Evolutionary conservation across 2,888 invertebrate species (phyloP).

Genomic region (Drosophila leonis): DNA sequence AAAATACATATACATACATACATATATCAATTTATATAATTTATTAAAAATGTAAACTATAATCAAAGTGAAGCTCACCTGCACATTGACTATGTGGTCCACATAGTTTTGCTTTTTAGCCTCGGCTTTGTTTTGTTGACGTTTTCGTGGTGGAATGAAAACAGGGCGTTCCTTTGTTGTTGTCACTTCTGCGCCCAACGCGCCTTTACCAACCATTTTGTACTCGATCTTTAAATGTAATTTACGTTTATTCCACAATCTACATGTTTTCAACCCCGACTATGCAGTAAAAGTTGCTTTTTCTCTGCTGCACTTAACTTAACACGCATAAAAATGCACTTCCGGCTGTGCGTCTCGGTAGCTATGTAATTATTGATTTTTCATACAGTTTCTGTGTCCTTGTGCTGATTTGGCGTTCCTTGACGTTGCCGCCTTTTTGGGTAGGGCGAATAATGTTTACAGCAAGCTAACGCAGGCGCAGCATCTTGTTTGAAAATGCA

Average conservation of each 20-base stretch:
- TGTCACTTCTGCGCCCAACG: conserved; percentile 64
- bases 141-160: conserved; percentile 88
- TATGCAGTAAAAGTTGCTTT: background rate
- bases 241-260: conserved; percentile 6
- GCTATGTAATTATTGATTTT: conserved; percentile 82
- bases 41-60: no score
- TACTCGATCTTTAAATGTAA: background rate
- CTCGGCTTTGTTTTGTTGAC: conserved; percentile 86
- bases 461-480: conserved; percentile 61
- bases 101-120: conserved; percentile 86
- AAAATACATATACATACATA: background rate
- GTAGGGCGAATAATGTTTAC: conserved; percentile 68
- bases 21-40: background rate
- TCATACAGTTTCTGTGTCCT: conserved; percentile 74
- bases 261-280: conserved; percentile 32
- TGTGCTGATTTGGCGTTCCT: conserved; percentile 80
- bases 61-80: conserved; percentile 83
- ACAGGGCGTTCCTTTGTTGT: conserved; percentile 85
- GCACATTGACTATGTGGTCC: conserved; percentile 88
- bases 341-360: conserved; percentile 57
- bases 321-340: conserved; percentile 63
- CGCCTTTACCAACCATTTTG: conserved; percentile 81
- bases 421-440: conserved; percentile 61
- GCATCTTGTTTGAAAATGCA: conserved; percentile 49
- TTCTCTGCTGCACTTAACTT: conserved; percentile 33